These are phyloP conservation scores for Carposina sasakii DNA, from an alignment of 1,140 invertebrate genomes.

Conservation along the genomic window DNA sequence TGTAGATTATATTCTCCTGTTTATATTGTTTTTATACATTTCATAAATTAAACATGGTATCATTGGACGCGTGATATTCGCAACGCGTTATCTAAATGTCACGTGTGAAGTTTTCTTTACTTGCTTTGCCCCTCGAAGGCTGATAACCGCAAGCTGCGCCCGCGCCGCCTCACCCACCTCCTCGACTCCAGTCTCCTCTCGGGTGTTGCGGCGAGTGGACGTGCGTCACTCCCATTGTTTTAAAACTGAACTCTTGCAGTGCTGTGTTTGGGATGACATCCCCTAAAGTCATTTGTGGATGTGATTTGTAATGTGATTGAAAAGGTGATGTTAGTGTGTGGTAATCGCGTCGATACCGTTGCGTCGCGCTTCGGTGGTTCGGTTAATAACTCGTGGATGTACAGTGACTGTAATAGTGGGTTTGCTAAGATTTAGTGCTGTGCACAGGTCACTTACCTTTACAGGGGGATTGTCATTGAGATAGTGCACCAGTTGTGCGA, in stretches of 20 bases:
- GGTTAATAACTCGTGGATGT: conserved; percentile 61
- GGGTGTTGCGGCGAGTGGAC: conserved; percentile 29
- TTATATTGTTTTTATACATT: too few species aligned
- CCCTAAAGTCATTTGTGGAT: conserved; percentile 23
- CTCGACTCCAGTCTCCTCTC: conserved; percentile 48
- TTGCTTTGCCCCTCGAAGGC: conserved; percentile 46
- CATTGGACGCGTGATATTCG: too few species aligned
- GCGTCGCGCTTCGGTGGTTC: conserved; percentile 53
- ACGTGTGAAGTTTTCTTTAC: conserved; percentile 57
- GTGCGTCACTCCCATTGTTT: conserved; percentile 23
- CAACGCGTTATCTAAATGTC: too few species aligned
- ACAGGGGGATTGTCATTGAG: conserved; percentile 39
- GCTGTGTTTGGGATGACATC: conserved; percentile 30
- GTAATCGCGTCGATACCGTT: conserved; percentile 42
- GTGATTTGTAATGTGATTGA: conserved; percentile 24
- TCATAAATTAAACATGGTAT: too few species aligned
- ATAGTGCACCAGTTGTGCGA: conserved; percentile 1
- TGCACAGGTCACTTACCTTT: conserved; percentile 67
- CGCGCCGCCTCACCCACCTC: conserved; percentile 41
- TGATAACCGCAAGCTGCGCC: conserved; percentile 59
- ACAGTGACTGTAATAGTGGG: conserved; percentile 54
- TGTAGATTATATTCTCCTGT: too few species aligned
- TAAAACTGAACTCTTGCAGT: conserved; percentile 25
- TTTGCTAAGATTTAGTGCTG: conserved; percentile 60
- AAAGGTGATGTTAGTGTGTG: conserved; percentile 20